Conservation (phyloP, 2,797 vertebrate genomes). For the Hippopotamyrus pictus region DNA sequence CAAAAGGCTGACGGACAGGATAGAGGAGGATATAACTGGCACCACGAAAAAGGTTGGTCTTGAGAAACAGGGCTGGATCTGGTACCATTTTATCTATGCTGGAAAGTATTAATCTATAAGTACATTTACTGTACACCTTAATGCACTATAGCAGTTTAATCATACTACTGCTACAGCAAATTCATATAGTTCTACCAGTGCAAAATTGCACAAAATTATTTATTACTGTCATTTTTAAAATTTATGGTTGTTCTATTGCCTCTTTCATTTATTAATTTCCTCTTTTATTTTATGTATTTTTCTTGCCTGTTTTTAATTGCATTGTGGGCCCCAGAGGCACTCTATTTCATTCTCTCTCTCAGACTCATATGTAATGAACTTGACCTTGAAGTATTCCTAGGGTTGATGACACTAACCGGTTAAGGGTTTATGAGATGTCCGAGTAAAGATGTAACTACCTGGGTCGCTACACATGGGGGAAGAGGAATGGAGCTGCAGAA, state of each 20-base stretch:
- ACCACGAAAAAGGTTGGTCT: background rate
- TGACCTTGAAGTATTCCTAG: background rate
- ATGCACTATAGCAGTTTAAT: background rate
- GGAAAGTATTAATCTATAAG: background rate
- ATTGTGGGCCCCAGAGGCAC: background rate
- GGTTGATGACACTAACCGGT: background rate
- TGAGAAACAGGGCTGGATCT: background rate
- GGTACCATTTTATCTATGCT: background rate
- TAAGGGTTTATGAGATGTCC: background rate
- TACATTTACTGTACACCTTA: background rate
- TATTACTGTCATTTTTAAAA: background rate
- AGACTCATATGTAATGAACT: background rate
- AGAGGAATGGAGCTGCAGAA: background rate
- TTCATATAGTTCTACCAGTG: background rate
- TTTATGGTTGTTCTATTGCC: background rate
- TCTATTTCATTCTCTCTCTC: background rate
- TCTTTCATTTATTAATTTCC: background rate
- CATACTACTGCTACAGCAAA: background rate
- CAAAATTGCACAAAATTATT: background rate
- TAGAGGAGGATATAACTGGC: background rate
- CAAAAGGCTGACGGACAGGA: background rate
- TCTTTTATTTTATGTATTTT: background rate
- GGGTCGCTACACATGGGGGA: background rate
- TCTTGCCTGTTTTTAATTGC: background rate
- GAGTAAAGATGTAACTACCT: background rate